phyloP scores from a whole-genome alignment of 2,113 vertebrate species.

The Neotragus pygmaeus region DNA sequence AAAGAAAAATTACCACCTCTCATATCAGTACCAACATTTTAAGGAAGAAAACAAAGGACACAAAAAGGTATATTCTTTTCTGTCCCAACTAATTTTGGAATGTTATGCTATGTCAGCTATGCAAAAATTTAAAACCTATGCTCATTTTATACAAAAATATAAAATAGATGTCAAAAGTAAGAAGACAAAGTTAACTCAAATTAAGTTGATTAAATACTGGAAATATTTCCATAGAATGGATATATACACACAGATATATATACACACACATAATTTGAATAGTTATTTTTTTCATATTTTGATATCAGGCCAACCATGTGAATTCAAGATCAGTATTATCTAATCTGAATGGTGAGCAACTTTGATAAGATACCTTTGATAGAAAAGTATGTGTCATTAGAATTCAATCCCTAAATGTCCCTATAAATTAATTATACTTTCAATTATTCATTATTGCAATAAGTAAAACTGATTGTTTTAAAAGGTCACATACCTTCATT shows the following conservation, averaged over 20 bases:
- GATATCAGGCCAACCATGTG: neutral
- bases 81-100: neutral
- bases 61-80: neutral
- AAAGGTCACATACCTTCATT: conserved; percentile 44
- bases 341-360: neutral
- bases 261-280: neutral
- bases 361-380: conserved; percentile 27
- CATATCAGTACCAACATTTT: neutral
- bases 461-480: conserved; percentile 61
- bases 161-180: neutral
- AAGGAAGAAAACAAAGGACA: neutral
- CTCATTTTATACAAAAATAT: neutral
- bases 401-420: conserved; percentile 52
- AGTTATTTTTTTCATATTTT: neutral
- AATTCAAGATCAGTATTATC: neutral
- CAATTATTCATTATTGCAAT: conserved; percentile 56
- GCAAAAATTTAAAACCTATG: neutral
- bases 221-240: neutral
- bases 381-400: conserved; percentile 41
- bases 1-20: neutral
- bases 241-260: neutral
- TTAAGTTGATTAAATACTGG: neutral
- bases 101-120: neutral
- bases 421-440: conserved; percentile 66
- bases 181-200: neutral